Conservation (phyloP, 2,113 vertebrate species). For the Vimba vimba region DNA sequence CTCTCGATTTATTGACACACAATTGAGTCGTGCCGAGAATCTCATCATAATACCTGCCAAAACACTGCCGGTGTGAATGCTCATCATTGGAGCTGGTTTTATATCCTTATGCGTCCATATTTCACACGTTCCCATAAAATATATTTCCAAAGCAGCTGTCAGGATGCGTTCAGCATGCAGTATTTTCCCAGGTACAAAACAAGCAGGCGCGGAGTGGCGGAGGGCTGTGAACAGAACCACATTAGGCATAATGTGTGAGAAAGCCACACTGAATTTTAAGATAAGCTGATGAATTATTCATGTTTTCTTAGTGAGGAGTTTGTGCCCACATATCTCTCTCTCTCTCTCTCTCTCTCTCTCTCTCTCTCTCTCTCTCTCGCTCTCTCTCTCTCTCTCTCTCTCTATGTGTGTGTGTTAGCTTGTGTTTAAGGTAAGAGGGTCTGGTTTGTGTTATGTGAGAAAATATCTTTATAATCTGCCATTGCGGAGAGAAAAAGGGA, state of each 20-base stretch:
- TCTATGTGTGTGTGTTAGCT: background rate
- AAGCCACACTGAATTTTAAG: constrained; percentile 49
- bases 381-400: too few species aligned
- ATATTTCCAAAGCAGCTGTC: constrained; percentile 38
- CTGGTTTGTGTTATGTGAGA: background rate
- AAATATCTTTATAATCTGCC: constrained; percentile 36
- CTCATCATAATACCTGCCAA: background rate
- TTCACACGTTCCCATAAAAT: constrained; percentile 22
- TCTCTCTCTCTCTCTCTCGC: too few species aligned
- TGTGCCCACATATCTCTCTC: background rate
- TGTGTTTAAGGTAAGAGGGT: background rate
- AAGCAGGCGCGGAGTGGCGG: background rate
- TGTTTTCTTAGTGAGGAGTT: constrained; percentile 9
- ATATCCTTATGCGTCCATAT: background rate
- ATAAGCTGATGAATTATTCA: constrained; percentile 47
- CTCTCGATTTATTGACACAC: constrained; percentile 2
- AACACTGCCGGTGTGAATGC: background rate
- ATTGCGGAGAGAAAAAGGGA: background rate
- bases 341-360: too few species aligned
- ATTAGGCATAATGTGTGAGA: constrained; percentile 45
- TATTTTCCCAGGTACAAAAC: constrained; percentile 42
- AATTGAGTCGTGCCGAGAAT: background rate
- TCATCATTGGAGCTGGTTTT: background rate
- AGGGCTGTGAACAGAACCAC: constrained; percentile 25
- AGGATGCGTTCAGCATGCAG: constrained; percentile 29